Percentiles rank a stretch among this genome's conserved stretches.
Evolutionary conservation across 2,888 invertebrate genomes (phyloP).

Genomic region (Troglohyphantes excavatus): DNA sequence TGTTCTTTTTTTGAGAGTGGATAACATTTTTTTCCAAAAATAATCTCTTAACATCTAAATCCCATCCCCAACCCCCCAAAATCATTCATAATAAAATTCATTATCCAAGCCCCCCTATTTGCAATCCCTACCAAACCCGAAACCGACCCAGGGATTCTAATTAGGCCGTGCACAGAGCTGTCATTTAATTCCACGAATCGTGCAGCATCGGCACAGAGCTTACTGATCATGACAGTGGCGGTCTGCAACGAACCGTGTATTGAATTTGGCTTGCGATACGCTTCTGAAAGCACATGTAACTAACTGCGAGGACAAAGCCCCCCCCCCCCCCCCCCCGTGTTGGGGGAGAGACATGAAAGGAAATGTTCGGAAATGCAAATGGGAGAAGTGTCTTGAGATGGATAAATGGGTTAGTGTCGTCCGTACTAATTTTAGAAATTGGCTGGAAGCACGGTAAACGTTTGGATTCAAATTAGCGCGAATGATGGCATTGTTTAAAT

Average conservation of each 20-base stretch:
- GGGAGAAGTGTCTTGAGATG: neutral
- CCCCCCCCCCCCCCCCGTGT: no score
- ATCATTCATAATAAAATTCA: neutral
- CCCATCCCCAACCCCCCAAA: no score
- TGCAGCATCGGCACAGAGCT: neutral
- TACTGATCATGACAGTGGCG: neutral
- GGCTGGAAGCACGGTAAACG: neutral
- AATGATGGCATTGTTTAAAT: neutral
- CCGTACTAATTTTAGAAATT: neutral
- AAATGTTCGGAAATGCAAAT: neutral
- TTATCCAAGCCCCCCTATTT: neutral
- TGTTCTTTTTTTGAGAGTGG: no score
- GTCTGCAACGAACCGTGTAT: neutral
- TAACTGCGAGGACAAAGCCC: constrained; percentile 4
- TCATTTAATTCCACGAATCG: neutral
- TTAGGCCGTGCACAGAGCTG: neutral
- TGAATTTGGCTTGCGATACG: neutral
- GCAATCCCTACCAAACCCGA: neutral
- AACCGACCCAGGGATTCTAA: neutral
- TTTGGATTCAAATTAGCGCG: neutral
- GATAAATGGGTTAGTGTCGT: neutral
- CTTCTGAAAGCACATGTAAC: constrained; percentile 2
- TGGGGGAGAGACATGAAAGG: neutral
- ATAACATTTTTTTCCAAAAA: no score
- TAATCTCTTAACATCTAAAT: no score